Evolutionary conservation across 64 coral and sea anemone species (phyloP).

Genomic region (Montipora sp.): DNA sequence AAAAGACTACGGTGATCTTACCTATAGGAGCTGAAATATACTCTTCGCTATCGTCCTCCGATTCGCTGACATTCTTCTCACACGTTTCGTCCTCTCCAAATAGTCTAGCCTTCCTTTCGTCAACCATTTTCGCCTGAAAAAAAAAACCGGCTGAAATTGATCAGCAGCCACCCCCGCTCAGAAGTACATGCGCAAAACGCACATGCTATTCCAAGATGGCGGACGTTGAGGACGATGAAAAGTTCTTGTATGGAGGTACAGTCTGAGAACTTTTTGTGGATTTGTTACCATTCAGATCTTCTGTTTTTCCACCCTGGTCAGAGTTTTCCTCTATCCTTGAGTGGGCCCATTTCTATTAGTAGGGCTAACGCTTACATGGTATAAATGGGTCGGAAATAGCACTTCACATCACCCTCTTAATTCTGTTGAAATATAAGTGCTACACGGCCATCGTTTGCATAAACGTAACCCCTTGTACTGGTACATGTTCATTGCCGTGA

Average conservation of each 20-base stretch:
- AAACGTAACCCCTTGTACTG: too few species aligned
- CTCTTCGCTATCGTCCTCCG: constrained; percentile 57
- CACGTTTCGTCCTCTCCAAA: constrained; percentile 53
- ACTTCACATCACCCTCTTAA: too few species aligned
- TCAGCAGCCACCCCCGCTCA: not conserved
- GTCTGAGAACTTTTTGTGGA: not conserved
- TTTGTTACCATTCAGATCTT: not conserved
- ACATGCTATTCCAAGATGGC: constrained; percentile 76
- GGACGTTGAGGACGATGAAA: constrained; percentile 71
- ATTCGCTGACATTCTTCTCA: constrained; percentile 58
- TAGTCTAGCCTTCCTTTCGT: not conserved
- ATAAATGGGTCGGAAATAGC: too few species aligned
- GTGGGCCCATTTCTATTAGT: too few species aligned
- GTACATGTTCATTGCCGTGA: too few species aligned
- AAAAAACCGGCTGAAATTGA: not conserved
- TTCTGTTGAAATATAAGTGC: too few species aligned
- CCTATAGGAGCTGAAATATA: constrained; percentile 82
- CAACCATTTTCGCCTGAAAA: constrained; percentile 55
- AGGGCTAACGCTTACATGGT: too few species aligned
- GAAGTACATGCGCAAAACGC: constrained; percentile 26
- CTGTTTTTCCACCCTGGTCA: too few species aligned
- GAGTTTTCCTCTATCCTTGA: too few species aligned
- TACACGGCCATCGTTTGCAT: too few species aligned
- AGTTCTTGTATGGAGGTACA: constrained; percentile 64
- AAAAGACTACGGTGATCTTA: not conserved